Evolutionary conservation across 2,888 invertebrate species (phyloP), one percentile per base, ranked within the genome.

Genomic region (Myopa tessellatipennis): DNA sequence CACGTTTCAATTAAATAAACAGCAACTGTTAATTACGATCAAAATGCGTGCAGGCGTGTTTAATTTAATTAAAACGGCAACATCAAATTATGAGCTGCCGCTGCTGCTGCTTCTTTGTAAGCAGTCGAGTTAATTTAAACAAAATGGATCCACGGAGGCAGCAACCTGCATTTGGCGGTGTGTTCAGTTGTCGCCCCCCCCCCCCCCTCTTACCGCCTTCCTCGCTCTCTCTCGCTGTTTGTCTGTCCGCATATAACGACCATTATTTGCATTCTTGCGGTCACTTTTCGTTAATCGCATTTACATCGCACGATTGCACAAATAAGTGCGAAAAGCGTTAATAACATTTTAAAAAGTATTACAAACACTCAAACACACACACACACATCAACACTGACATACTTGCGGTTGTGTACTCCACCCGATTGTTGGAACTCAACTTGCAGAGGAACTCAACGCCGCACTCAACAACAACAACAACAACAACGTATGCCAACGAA

Each of bases 181-280:
- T 8, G 5, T 40, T 18, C 40, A 16, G 8, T 34, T 6, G 70
- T 26, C 50, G 52, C 16, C 65, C 50, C 34, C 38, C 18, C 34
- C 7, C 4, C 40, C n/a, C 14, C 40, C 67, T 68, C n/a, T 68
- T 58, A n/a, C 5, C 18, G 4, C 16, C n/a, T n/a, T 4, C 26
- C 26, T 26, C 26, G 26, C 2, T 26, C 26, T 50, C 14, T 10
- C 18, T 8, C 69, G 50, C n/a, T 10, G 61, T 4, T 14, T 65
- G 65, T 36, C 8, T 4, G 52, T 52, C 55, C 36, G n/a, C 38
- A 12, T 63, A 16, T 18, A 18, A 14, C 7, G 50, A 38, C 65
- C 52, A 67, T 69, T 60, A 74, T 74, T 69, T 75, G 75, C 68
- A 75, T 75, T 75, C 69, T 75, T 69, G 75, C 58, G 75, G 75